Evolutionary conservation across 2,113 vertebrate species (phyloP).

Genomic region (mouse (Mus musculus)): GRCm39 chr1:121663001-121663500

Average conservation of each 20-base stretch:
- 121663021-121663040: slow-evolving; percentile 88
- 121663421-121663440: neutral
- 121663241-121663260: slow-evolving; percentile 9
- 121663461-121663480: fast-evolving
- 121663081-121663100: slow-evolving; percentile 86
- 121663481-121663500: fast-evolving
- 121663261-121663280: neutral
- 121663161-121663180: slow-evolving; percentile 76
- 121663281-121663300: neutral
- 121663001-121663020: slow-evolving; percentile 89
- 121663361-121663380: neutral
- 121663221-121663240: slow-evolving; percentile 56
- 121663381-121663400: neutral
- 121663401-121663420: neutral
- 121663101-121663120: slow-evolving; percentile 84
- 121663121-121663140: slow-evolving; percentile 83
- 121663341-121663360: neutral
- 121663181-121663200: slow-evolving; percentile 80
- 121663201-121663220: slow-evolving; percentile 13
- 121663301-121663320: slow-evolving; percentile 18
- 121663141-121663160: slow-evolving; percentile 79
- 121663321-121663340: neutral
- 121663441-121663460: fast-evolving
- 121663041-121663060: slow-evolving; percentile 89
- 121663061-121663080: slow-evolving; percentile 88